Evolutionary conservation across 1,140 invertebrate genomes (phyloP), one percentile per base, ranked within the genome.

Genomic region (Caligus rogercresseyi): DNA sequence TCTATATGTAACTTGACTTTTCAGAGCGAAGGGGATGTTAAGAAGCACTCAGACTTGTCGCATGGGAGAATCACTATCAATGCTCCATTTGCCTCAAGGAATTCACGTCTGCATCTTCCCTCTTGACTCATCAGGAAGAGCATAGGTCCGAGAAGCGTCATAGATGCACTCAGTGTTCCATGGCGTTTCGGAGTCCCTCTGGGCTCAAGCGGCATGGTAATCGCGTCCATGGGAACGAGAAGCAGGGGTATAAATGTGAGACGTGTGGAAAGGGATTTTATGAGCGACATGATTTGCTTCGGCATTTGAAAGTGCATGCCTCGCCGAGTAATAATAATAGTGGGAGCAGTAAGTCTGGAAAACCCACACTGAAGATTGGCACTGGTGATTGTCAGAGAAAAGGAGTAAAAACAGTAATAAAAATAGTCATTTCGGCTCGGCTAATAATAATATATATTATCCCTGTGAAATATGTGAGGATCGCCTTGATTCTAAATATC

Each of bases 41-140:
- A 31, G 26, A 60, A 60, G 24, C 57, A 60, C 23, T 31, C 43
- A 3, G 57, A 60, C 21, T 25, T 60, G 57, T 24, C 57, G 13
- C 57, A 60, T 60, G 18, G 51, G 51, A 43, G 15, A 26, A 26
- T 13, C 14, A 15, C 16, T 60, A 26, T 21, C 57, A 60, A 25
- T 60, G 57, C 19, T n/a, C 18, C 21, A 25, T n/a, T 11, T 60
- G 57, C 43, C 20, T 19, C n/a, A 18, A 25, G 15, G 24, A 60
- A 4, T 60, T 60, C 43, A 18, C 13, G 14, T 18, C 18, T 31
- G 51, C 18, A 13, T 31, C 16, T 18, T 16, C 23, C 24, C n/a
- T 26, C 2, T 31, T 31, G 14, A 43, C n/a, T n/a, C 57, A 60
- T 43, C 11, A 31, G 15, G 20, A 60, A 15, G 57, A 43, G 18